A percentile compares a stretch with the other conserved stretches of the same genome.
Evolutionary conservation across 2,888 invertebrate species (phyloP).

Genomic region (Neria commutata): DNA sequence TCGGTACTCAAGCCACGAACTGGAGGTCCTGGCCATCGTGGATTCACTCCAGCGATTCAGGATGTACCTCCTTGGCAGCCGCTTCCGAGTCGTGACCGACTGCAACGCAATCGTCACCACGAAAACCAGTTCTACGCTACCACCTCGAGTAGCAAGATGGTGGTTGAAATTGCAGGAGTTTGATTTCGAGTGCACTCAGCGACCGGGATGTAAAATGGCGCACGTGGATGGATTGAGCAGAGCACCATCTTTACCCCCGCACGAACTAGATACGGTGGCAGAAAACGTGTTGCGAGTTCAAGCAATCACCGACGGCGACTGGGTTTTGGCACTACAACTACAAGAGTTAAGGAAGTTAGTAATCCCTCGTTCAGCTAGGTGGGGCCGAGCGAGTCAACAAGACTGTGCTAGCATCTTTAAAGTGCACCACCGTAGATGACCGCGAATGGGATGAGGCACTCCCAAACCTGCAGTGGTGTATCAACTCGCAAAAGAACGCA

Average conservation of each 20-base stretch:
- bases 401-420: conserved; percentile 21
- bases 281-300: conserved; percentile 17
- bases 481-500: conserved; percentile 28
- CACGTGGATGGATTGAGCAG: conserved; percentile 50
- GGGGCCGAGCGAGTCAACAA: conserved; percentile 20
- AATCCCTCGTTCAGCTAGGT: neutral
- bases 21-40: conserved; percentile 53
- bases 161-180: conserved; percentile 33
- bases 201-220: conserved; percentile 37
- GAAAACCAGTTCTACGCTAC: conserved; percentile 38
- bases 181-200: conserved; percentile 28
- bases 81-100: conserved; percentile 48
- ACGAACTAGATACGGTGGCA: conserved; percentile 6
- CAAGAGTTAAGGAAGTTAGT: neutral
- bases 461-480: conserved; percentile 27
- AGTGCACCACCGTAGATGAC: conserved; percentile 9
- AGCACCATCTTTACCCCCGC: conserved; percentile 16
- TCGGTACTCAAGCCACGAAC: conserved; percentile 52
- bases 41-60: conserved; percentile 47
- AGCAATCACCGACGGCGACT: neutral
- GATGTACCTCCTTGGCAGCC: conserved; percentile 49
- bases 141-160: conserved; percentile 45
- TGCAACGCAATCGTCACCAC: conserved; percentile 46
- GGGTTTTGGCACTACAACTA: neutral
- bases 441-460: conserved; percentile 29